Conservation (phyloP, 2,797 vertebrate genomes). For the Amblyopsis hoosieri region DNA sequence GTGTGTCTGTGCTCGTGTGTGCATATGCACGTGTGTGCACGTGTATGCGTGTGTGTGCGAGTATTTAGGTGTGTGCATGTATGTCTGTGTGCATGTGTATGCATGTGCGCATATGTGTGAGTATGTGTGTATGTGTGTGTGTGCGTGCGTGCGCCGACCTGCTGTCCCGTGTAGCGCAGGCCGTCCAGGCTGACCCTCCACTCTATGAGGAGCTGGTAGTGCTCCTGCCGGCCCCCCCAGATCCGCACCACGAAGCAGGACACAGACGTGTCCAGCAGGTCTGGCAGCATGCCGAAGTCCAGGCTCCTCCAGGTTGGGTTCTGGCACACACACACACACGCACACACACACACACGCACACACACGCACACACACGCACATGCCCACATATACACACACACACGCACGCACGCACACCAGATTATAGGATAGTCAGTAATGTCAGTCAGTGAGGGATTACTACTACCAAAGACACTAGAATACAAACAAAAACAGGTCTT, state of each 20-base stretch:
- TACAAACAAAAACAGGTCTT: too few relatives aligned
- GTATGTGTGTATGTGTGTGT: neutral
- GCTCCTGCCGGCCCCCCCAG: slow-evolving; percentile 91
- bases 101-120: too few relatives aligned
- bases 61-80: neutral
- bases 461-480: too few relatives aligned
- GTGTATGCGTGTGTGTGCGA: too few relatives aligned
- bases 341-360: slow-evolving; percentile 8
- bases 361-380: too few relatives aligned
- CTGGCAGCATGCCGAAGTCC: slow-evolving; percentile 95
- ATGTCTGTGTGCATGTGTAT: slow-evolving; percentile 3
- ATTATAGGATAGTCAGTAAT: too few relatives aligned
- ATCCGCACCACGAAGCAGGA: slow-evolving; percentile 96
- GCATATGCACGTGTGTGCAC: too few relatives aligned
- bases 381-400: too few relatives aligned
- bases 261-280: slow-evolving; percentile 92
- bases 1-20: too few relatives aligned
- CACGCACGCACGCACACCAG: neutral
- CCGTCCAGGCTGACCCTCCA: slow-evolving; percentile 97
- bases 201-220: slow-evolving; percentile 91
- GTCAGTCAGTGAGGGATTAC: too few relatives aligned
- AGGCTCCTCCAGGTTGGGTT: slow-evolving; percentile 98
- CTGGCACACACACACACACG: slow-evolving; percentile 60
- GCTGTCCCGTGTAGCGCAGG: slow-evolving; percentile 93
- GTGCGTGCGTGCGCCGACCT: slow-evolving; percentile 80